Base-by-base conservation (phyloP, 2,888 invertebrate species). In the Ochropleura plecta region DNA sequence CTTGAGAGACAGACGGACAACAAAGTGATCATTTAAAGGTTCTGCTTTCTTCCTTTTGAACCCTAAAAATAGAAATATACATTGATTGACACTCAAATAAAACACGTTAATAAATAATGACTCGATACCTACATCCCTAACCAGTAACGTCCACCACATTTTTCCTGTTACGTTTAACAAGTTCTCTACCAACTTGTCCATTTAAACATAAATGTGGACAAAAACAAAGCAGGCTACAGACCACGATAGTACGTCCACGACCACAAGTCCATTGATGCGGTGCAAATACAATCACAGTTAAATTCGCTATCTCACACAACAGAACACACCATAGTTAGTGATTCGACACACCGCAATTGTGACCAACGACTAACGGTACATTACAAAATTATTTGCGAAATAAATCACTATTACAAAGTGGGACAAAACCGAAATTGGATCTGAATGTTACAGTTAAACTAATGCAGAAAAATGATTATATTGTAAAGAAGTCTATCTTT, bases 261-360 rank as follows among this genome's bases (percentile, higher is more conserved):
- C 81, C 78, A 48, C 76, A 44, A 10, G 1, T 5, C 42, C 62
- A 81, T 44, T 59, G 53, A 49, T 14, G 78, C 46, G 76, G 48
- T 59, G 3, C 42, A 48, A 59, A 68, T 7, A 8, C 51, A 81
- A 59, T 81, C 63, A 81, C 67, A 57, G 6, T 62, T 75, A 30
- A 30, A 30, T 30, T 30, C 30, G 5, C 40, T 7, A 20, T 48
- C 30, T 57, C 55, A 63, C 12, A 63, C 49, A 81, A 59, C 63
- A 51, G 42, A 20, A 18, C 49, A 44, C 18, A 44, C 18, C 3
- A 14, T 12, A 59, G 51, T 68, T n/a, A 76, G 75, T 65, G 64
- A 81, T 81, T 68, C 16, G 53, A 53, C 68, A 68, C 9, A 76
- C 68, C 81, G n/a, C 81, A 75, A 42, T 51, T 5, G 12, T 67